Percentiles rank a stretch among this genome's conserved stretches.
Evolutionary conservation across 53 echinoderm and acorn worm species (phyloP).

Genomic region (Echinometra lucunter): DNA sequence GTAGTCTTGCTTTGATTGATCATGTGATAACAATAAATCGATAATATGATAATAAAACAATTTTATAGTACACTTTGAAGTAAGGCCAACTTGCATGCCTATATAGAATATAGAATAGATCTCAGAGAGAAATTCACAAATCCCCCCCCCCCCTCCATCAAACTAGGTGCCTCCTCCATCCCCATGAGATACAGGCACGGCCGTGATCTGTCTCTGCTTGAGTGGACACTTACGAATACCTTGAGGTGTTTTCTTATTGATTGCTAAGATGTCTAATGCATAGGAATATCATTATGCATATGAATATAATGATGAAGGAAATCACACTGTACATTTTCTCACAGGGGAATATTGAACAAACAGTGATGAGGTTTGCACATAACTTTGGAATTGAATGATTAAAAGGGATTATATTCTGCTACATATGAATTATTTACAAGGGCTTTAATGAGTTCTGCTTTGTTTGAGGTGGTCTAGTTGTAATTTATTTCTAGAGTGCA

Average conservation of each 20-base stretch:
- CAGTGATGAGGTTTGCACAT: too few species aligned
- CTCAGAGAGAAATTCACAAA: background rate
- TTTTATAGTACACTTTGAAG: background rate
- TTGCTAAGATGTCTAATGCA: background rate
- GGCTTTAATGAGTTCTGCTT: too few species aligned
- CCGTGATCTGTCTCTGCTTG: slow-evolving; percentile 16
- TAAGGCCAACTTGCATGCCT: background rate
- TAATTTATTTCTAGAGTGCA: too few species aligned
- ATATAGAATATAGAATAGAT: too few species aligned
- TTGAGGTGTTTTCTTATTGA: slow-evolving; percentile 36
- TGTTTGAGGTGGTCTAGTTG: too few species aligned
- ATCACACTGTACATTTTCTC: background rate
- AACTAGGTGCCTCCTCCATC: background rate
- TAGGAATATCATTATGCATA: slow-evolving; percentile 19
- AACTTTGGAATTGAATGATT: too few species aligned
- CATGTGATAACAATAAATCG: too few species aligned
- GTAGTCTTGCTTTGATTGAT: too few species aligned
- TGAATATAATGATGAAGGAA: background rate
- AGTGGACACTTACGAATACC: background rate
- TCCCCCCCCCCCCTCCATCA: background rate
- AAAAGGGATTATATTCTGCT: too few species aligned
- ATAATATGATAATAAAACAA: too few species aligned
- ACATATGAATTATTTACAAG: too few species aligned
- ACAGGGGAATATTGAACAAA: background rate
- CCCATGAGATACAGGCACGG: slow-evolving; percentile 10